A percentile compares a stretch with the other conserved stretches of the same genome.
phyloP scores from a whole-genome alignment of 92 coral and sea anemone species.

The Epizoanthus rinbou region DNA sequence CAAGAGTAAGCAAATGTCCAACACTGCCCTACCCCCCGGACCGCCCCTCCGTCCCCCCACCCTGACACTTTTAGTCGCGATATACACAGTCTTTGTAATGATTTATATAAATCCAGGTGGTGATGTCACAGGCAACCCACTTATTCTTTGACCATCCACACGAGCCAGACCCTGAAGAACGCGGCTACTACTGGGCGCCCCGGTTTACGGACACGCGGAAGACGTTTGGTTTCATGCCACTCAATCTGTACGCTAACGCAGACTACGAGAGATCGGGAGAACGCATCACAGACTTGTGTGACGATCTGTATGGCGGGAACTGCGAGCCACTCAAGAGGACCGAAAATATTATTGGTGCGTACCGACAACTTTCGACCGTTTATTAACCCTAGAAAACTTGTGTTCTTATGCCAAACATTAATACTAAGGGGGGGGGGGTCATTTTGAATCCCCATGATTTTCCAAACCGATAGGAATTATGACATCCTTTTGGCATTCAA shows the following conservation, averaged over 20 bases:
- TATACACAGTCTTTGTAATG: neutral
- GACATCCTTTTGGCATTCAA: too few relatives aligned
- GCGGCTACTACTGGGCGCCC: constrained; percentile 58
- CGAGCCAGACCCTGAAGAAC: constrained; percentile 61
- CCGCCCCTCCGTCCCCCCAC: too few relatives aligned
- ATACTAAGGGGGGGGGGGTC: too few relatives aligned
- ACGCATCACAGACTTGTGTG: constrained; percentile 22
- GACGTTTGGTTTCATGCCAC: constrained; percentile 55
- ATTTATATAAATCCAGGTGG: constrained; percentile 24
- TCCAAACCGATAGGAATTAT: too few relatives aligned
- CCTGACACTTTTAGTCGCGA: too few relatives aligned
- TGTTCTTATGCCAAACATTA: too few relatives aligned
- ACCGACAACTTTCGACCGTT: neutral
- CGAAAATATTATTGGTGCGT: constrained; percentile 38
- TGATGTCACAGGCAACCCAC: constrained; percentile 57
- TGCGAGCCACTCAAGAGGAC: constrained; percentile 37
- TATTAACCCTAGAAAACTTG: too few relatives aligned
- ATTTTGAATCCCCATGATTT: too few relatives aligned
- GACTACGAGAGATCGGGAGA: constrained; percentile 27
- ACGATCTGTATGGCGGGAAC: constrained; percentile 12
- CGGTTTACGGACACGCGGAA: constrained; percentile 45
- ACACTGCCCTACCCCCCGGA: too few relatives aligned
- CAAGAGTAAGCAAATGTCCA: too few relatives aligned
- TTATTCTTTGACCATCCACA: constrained; percentile 52
- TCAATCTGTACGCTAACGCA: constrained; percentile 48